Base-by-base conservation (phyloP, 2,888 invertebrate genomes). In the Mactromeris polynyma region DNA sequence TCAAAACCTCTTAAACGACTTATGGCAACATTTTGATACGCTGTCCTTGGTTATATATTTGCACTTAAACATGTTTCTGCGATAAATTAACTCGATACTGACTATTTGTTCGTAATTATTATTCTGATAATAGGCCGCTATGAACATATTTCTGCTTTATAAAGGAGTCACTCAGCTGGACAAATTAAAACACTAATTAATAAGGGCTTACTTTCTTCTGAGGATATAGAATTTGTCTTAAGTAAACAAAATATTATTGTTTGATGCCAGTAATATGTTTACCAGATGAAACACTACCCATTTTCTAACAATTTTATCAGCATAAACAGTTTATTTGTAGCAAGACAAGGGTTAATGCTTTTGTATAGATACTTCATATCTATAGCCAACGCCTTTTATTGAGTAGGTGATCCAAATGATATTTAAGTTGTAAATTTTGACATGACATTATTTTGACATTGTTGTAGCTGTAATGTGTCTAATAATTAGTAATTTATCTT, bases 311-410 rank as follows among this genome's bases (percentile, higher is more conserved):
- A 36, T 1, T 73, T 73, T 73, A 36, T 73, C 36, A 73, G n/a
- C 33, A 19, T 73, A 19, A 3, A 3, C 4, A 73, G 73, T 33
- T 26, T 33, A 73, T 33, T 73, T 73, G 73, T 73, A 73, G 21
- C 73, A 73, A 36, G 17, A 73, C 73, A 36, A 17, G 73, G 73
- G 73, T 73, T 73, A 73, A 73, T 73, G 73, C 9, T 73, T 73
- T 36, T 33, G 73, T 73, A 73, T 73, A 36, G 73, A 26, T 73
- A 33, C 17, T 33, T 73, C 33, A 33, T 73, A 73, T 73, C 73
- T 33, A 33, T 19, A 36, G 73, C 73, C 73, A 73, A 73, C 73
- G 73, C 73, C 73, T 73, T 36, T 7, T 73, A 73, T 73, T 73
- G 17, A 73, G 73, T 33, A 33, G 73, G 73, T 73, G 73, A 73